Evolutionary conservation across 2,113 vertebrate genomes (phyloP).

Genomic region (Macquaria australasica): DNA sequence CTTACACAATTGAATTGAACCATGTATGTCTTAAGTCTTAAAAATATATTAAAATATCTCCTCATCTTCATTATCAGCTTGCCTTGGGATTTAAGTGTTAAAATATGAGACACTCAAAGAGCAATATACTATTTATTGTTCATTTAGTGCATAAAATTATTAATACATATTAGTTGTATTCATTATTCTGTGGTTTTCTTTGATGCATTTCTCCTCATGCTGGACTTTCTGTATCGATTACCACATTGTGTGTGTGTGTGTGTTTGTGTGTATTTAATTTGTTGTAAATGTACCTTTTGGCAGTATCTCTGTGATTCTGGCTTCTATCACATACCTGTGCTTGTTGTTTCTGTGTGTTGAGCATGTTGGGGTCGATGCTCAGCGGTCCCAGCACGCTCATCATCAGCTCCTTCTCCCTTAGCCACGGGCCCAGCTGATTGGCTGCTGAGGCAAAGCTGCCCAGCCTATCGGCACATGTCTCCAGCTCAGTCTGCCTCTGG

Average conservation of each 20-base stretch:
- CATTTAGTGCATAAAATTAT: neutral
- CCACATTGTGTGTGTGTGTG: neutral
- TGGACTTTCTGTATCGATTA: neutral
- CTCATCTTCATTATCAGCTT: neutral
- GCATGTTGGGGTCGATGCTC: constrained; percentile 99
- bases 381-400: constrained; percentile 98
- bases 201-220: neutral
- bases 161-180: neutral
- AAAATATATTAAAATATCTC: neutral
- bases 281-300: neutral
- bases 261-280: neutral
- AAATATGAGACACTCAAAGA: neutral
- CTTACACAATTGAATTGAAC: neutral
- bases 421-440: constrained; percentile 94
- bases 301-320: fast-evolving
- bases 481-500: constrained; percentile 92
- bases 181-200: neutral
- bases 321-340: constrained; percentile 88
- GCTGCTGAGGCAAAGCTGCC: constrained; percentile 91
- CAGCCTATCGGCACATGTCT: constrained; percentile 91
- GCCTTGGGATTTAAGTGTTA: neutral
- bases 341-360: constrained; percentile 97
- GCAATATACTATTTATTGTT: neutral
- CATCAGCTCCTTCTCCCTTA: constrained; percentile 98
- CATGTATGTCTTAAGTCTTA: neutral